Conservation (phyloP, 2,797 vertebrate genomes). For the Premnoplex brunnescens region DNA sequence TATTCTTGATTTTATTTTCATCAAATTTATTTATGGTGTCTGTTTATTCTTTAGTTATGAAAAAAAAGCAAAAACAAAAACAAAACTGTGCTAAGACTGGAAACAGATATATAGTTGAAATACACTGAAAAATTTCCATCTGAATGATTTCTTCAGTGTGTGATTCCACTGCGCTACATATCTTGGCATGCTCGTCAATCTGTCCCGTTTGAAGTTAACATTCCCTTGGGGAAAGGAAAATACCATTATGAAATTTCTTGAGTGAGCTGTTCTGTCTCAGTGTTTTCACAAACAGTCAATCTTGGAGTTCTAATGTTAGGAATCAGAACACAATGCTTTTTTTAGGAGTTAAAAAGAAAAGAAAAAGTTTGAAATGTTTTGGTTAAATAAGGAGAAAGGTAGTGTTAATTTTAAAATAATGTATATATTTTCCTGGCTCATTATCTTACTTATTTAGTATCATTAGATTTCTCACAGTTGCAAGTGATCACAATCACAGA, state of each 20-base stretch:
- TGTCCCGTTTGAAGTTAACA: background rate
- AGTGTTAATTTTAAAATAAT: background rate
- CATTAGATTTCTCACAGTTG: background rate
- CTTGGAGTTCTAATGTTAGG: background rate
- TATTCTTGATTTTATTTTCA: background rate
- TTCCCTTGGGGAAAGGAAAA: conserved; percentile 3
- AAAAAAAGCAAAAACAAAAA: background rate
- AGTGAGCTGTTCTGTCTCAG: background rate
- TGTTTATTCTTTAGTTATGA: background rate
- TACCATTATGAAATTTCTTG: background rate
- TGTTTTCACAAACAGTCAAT: background rate
- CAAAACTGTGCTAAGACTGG: background rate
- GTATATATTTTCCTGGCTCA: background rate
- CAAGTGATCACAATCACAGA: background rate
- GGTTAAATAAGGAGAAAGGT: background rate
- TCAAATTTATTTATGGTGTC: background rate
- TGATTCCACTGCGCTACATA: background rate
- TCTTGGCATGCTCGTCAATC: background rate
- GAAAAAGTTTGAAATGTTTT: background rate
- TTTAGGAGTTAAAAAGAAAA: background rate
- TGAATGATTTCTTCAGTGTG: background rate
- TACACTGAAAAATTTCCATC: background rate
- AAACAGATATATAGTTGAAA: background rate
- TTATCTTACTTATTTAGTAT: background rate
- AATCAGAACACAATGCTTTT: background rate